A percentile compares a stretch with the other conserved stretches of the same genome.
Evolutionary conservation across 2,888 invertebrate species (phyloP).

Genomic region (Graphium colonna): DNA sequence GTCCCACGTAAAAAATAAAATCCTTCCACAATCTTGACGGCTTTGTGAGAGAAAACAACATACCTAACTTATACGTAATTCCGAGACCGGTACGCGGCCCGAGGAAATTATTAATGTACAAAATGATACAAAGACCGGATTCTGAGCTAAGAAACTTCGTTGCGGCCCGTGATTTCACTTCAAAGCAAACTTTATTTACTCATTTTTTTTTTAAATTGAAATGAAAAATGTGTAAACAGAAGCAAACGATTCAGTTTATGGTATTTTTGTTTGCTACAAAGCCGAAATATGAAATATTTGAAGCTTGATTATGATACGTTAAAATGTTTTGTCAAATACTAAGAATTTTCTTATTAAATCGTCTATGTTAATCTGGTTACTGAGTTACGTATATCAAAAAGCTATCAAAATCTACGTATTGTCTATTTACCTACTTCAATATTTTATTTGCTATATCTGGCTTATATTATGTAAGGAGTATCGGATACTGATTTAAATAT

Average conservation of each 20-base stretch:
- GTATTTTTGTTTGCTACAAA: too few relatives aligned
- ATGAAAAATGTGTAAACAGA: slow-evolving; percentile 48
- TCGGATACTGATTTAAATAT: too few relatives aligned
- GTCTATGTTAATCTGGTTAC: slow-evolving; percentile 16
- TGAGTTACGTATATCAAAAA: too few relatives aligned
- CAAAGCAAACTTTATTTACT: slow-evolving; percentile 53
- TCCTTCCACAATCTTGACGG: slow-evolving; percentile 60
- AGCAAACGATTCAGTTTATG: slow-evolving; percentile 49
- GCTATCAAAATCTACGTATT: too few relatives aligned
- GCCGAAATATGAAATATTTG: too few relatives aligned
- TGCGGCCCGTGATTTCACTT: slow-evolving; percentile 61
- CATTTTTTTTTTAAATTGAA: slow-evolving; percentile 33
- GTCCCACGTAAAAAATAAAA: slow-evolving; percentile 71
- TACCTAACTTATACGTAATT: slow-evolving; percentile 58
- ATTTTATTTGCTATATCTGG: too few relatives aligned
- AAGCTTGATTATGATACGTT: too few relatives aligned
- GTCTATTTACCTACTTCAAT: too few relatives aligned
- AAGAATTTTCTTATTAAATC: too few relatives aligned
- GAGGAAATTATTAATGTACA: slow-evolving; percentile 66
- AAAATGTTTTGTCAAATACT: too few relatives aligned
- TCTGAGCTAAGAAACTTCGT: slow-evolving; percentile 58
- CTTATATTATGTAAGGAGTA: too few relatives aligned
- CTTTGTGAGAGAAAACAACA: slow-evolving; percentile 59
- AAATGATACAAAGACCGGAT: slow-evolving; percentile 61
- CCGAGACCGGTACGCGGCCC: slow-evolving; percentile 49